Evolutionary conservation across 2,888 invertebrate genomes (phyloP).

Genomic region (Phengaris arion): DNA sequence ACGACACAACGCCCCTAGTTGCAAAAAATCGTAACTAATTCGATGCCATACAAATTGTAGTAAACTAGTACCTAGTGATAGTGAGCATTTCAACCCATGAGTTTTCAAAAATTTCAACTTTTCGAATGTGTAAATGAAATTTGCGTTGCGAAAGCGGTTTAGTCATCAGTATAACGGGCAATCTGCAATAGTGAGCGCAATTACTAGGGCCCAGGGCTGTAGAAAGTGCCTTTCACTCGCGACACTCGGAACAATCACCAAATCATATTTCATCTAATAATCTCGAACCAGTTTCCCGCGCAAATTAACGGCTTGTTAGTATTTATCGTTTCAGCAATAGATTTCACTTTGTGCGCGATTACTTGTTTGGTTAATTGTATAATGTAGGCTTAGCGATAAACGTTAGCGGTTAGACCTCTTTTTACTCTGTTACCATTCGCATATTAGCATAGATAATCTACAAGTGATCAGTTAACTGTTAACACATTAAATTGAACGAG

Average conservation of each 20-base stretch:
- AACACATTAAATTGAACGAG: not conserved
- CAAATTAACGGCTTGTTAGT: conserved; percentile 21
- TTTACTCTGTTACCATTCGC: not conserved
- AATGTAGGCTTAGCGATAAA: not conserved
- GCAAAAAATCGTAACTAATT: no score
- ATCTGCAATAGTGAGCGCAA: conserved; percentile 66
- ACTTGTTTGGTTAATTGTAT: not conserved
- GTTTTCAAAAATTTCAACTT: no score
- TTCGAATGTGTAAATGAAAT: not conserved
- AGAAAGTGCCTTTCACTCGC: conserved; percentile 77
- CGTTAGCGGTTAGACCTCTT: not conserved
- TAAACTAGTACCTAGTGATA: no score
- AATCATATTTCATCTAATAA: conserved; percentile 43
- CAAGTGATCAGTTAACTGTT: not conserved
- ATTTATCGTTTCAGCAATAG: not conserved
- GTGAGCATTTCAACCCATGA: no score
- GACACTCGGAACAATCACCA: conserved; percentile 64
- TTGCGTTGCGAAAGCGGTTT: conserved; percentile 11
- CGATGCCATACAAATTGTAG: no score
- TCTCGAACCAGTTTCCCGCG: conserved; percentile 19
- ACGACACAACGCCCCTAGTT: no score
- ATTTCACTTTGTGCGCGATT: not conserved
- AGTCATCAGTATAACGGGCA: conserved; percentile 35
- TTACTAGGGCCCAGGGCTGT: conserved; percentile 69
- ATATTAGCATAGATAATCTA: not conserved